Evolutionary conservation across 1,140 invertebrate species (phyloP).

Genomic region (Drosophila sechellia): DNA sequence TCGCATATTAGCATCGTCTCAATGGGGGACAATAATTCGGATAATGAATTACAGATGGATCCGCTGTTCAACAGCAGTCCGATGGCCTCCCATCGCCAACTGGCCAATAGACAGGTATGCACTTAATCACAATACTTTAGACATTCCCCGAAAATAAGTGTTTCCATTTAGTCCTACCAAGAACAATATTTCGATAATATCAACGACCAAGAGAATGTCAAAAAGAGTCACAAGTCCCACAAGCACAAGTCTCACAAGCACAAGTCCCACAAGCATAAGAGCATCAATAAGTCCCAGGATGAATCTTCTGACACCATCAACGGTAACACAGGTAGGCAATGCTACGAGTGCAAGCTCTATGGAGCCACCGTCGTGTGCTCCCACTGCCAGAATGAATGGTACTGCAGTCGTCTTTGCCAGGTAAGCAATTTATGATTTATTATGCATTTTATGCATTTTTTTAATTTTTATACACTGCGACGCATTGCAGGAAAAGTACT

Average conservation of each 20-base stretch:
- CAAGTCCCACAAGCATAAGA: background rate
- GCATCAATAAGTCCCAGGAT: constrained; percentile 4
- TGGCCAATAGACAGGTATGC: constrained; percentile 6
- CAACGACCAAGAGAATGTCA: background rate
- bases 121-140: background rate
- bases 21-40: constrained; percentile 49
- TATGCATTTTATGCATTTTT: too few relatives aligned
- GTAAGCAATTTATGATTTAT: constrained; percentile 84
- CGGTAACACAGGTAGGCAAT: constrained; percentile 84
- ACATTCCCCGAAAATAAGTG: background rate
- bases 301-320: constrained; percentile 15
- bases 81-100: constrained; percentile 6
- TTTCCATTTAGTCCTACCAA: constrained; percentile 4
- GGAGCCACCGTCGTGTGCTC: constrained; percentile 94
- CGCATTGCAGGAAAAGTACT: background rate
- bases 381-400: constrained; percentile 95
- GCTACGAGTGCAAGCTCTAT: constrained; percentile 92
- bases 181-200: constrained; percentile 53
- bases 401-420: constrained; percentile 95
- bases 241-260: constrained; percentile 1
- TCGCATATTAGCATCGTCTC: constrained; percentile 9
- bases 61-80: constrained; percentile 68
- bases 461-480: too few relatives aligned
- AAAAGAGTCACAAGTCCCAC: too few relatives aligned
- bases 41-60: constrained; percentile 27